Percentiles rank a stretch among this genome's conserved stretches.
Evolutionary conservation across 1,140 invertebrate genomes (phyloP).

Genomic region (Zaprionus inermis): DNA sequence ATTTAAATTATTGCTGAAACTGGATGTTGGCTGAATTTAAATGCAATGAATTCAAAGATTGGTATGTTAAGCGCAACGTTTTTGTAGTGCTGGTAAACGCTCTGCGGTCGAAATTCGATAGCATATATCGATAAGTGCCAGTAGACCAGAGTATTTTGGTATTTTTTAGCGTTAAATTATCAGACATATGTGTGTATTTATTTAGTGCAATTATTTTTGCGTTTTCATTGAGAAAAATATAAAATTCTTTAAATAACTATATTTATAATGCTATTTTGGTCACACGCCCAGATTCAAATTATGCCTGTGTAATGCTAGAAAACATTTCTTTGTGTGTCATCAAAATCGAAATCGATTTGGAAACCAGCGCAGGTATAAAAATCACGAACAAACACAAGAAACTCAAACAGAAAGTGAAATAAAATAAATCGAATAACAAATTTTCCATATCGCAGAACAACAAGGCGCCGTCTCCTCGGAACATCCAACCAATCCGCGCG

Average conservation of each 20-base stretch:
- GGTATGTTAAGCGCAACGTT: slow-evolving; percentile 22
- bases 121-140: slow-evolving; percentile 10
- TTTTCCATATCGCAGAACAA: slow-evolving; percentile 29
- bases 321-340: slow-evolving; percentile 82
- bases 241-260: slow-evolving; percentile 17
- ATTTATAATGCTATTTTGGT: slow-evolving; percentile 38
- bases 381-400: slow-evolving; percentile 8
- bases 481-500: slow-evolving; percentile 79
- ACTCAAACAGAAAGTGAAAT: slow-evolving; percentile 33
- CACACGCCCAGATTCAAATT: slow-evolving; percentile 46
- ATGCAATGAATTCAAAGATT: slow-evolving; percentile 9
- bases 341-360: slow-evolving; percentile 81
- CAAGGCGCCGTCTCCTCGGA: slow-evolving; percentile 76
- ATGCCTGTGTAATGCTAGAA: slow-evolving; percentile 79
- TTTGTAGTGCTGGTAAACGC: slow-evolving; percentile 21
- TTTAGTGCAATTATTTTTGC: slow-evolving; percentile 14
- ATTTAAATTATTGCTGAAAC: slow-evolving; percentile 12
- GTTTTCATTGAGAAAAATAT: slow-evolving; percentile 24
- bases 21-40: not conserved
- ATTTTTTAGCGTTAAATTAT: not conserved
- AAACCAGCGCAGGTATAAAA: slow-evolving; percentile 60
- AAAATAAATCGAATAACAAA: not conserved
- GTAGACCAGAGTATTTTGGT: not conserved
- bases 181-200: not conserved
- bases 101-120: not conserved